These are phyloP conservation scores for Polypedilum pembai DNA, from an alignment of 1,140 invertebrate species.

Conservation along the genomic window DNA sequence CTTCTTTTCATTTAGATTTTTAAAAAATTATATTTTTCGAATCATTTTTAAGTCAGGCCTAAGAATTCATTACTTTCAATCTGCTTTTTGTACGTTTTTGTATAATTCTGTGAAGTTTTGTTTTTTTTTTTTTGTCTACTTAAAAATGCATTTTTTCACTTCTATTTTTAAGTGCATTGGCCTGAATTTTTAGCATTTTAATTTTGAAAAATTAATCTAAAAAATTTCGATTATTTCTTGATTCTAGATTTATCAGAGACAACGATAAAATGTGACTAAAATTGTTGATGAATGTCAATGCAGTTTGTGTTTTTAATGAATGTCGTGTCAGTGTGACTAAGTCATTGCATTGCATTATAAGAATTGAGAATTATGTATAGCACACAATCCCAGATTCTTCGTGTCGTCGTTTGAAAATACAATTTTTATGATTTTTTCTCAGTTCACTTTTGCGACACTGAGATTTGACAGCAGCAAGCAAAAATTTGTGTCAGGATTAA, in stretches of 20 bases:
- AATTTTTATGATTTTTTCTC: slow-evolving; percentile 10
- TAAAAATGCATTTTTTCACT: too few relatives aligned
- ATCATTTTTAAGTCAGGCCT: too few relatives aligned
- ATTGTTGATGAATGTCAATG: not conserved
- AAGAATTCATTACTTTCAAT: too few relatives aligned
- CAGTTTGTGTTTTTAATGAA: not conserved
- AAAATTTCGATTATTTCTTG: too few relatives aligned
- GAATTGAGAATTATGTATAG: not conserved
- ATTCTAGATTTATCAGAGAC: not conserved
- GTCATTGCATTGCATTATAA: not conserved
- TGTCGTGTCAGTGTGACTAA: not conserved
- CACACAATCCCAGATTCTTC: not conserved
- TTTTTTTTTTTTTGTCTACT: too few relatives aligned
- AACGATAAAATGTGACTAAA: not conserved
- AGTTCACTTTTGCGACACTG: not conserved
- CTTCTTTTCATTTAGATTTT: too few relatives aligned
- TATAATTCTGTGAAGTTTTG: too few relatives aligned
- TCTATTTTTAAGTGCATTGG: too few relatives aligned
- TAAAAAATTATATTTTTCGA: too few relatives aligned
- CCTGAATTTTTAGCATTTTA: too few relatives aligned
- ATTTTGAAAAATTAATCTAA: too few relatives aligned
- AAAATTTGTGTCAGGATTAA: not conserved
- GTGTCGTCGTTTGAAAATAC: not conserved
- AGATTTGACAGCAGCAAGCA: not conserved
- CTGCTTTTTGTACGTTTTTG: too few relatives aligned